These are phyloP conservation scores for Hydrozoanthus tunicans DNA, from an alignment of 64 coral and sea anemone species.

Conservation along the genomic window DNA sequence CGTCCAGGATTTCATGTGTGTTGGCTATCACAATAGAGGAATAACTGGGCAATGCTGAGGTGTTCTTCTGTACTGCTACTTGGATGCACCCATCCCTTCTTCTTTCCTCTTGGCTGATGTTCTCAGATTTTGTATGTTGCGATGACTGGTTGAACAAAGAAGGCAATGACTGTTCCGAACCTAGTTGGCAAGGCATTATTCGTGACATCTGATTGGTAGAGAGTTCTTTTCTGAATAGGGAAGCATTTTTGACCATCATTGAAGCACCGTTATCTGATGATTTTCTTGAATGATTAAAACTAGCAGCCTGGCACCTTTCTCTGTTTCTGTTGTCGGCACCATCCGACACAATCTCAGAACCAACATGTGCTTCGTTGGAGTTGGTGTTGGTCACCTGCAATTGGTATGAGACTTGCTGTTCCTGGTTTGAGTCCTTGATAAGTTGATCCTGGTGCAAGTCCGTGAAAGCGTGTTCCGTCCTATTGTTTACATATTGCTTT, in stretches of 20 bases:
- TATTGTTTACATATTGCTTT: not conserved
- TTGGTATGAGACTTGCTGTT: not conserved
- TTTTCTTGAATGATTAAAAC: not conserved
- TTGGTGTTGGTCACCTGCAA: not conserved
- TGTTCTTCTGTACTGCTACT: not conserved
- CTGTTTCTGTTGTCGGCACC: not conserved
- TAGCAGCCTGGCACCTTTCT: not conserved
- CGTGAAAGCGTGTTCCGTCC: not conserved
- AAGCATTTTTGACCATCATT: not conserved
- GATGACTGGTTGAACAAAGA: not conserved
- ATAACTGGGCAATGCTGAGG: not conserved
- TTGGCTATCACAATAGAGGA: not conserved
- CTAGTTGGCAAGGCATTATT: not conserved
- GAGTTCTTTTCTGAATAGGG: not conserved
- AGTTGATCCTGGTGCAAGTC: not conserved
- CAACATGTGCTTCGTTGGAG: not conserved
- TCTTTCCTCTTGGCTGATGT: not conserved
- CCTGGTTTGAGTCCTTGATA: not conserved
- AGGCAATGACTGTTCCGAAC: not conserved
- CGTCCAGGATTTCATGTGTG: slow-evolving; percentile 24
- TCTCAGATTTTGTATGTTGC: not conserved
- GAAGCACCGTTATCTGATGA: not conserved
- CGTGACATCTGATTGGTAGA: not conserved
- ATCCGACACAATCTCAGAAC: not conserved
- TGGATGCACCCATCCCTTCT: not conserved